These are phyloP conservation scores for Hanleya hanleyi DNA, from an alignment of 2,888 invertebrate genomes.

Conservation along the genomic window DNA sequence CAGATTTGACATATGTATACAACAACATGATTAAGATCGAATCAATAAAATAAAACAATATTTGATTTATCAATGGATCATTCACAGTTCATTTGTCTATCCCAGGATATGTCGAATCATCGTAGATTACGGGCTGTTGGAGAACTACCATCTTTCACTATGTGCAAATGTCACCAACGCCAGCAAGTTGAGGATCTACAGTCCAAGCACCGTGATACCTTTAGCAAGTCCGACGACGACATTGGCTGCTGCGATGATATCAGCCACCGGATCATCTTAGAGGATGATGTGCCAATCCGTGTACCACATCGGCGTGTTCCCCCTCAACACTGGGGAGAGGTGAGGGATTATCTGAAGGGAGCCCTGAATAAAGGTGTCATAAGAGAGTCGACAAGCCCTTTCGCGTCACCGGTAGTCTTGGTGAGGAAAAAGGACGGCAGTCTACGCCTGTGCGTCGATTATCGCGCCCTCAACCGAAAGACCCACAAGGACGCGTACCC, in stretches of 20 bases:
- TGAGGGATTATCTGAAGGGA: constrained; percentile 23
- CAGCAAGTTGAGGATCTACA: neutral
- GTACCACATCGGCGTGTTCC: constrained; percentile 26
- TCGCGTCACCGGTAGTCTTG: constrained; percentile 43
- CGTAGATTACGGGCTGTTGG: neutral
- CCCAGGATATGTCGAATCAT: neutral
- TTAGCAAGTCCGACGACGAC: constrained; percentile 13
- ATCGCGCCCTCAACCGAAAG: constrained; percentile 43
- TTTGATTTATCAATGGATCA: neutral
- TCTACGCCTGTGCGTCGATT: constrained; percentile 48
- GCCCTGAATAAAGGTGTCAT: constrained; percentile 26
- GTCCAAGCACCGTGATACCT: neutral
- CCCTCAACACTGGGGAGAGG: constrained; percentile 35
- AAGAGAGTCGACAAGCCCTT: constrained; percentile 27
- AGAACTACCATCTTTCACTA: neutral
- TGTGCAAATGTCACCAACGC: neutral
- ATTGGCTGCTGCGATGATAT: constrained; percentile 18
- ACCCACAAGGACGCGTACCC: constrained; percentile 48
- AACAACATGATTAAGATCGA: too few relatives aligned
- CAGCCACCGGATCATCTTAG: neutral
- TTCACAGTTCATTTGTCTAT: neutral
- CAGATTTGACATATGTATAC: too few relatives aligned
- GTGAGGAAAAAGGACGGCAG: constrained; percentile 39
- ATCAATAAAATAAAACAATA: neutral
- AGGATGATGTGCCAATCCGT: constrained; percentile 15